Base-by-base conservation (phyloP, 2,888 invertebrate genomes). In the Peribatodes rhomboidaria region DNA sequence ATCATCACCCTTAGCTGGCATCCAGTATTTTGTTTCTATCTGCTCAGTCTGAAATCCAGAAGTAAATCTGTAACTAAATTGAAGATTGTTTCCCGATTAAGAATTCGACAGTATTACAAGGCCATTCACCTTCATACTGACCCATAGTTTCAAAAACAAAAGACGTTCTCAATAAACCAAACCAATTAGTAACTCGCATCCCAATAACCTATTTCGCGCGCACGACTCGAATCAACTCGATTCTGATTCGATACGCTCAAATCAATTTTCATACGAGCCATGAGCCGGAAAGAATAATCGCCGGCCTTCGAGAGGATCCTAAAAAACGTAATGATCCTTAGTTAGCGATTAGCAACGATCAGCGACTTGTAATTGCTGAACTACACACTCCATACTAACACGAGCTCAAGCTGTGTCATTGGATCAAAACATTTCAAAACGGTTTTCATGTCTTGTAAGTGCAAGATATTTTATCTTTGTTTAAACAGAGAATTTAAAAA, bases 241-340 rank as follows among this genome's bases (percentile, higher is more conserved):
- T 71, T 70, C 50, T 46, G 49, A 65, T 69, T 72, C 61, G 74
- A 73, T 68, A 73, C 75, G 67, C 39, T 46, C 33, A 74, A 80
- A 80, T 78, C 73, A 69, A 81, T 78, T 73, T 63, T 55, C 69
- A 71, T 65, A 64, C 61, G 68, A 68, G 72, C 70, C 67, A 73
- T 72, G 71, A 76, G 69, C 75, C 74, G 77, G 79, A 76, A 80
- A 77, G 71, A 72, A 74, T 76, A 63, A 71, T 67, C 52, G 60
- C 53, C 67, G 72, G 68, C 77, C 73, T 78, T 82, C 73, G 69
- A 42, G 73, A 60, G 69, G 66, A 72, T 78, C 75, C 78, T 76
- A 61, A 71, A 71, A 70, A 66, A 73, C 55, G 42, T 60, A 67
- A 60, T 57, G 65, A 65, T 65, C 65, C 60, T 63, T 65, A 65